These are phyloP conservation scores for Cataglyphis cursor DNA, from an alignment of 2,888 invertebrate species.

Conservation along the genomic window DNA sequence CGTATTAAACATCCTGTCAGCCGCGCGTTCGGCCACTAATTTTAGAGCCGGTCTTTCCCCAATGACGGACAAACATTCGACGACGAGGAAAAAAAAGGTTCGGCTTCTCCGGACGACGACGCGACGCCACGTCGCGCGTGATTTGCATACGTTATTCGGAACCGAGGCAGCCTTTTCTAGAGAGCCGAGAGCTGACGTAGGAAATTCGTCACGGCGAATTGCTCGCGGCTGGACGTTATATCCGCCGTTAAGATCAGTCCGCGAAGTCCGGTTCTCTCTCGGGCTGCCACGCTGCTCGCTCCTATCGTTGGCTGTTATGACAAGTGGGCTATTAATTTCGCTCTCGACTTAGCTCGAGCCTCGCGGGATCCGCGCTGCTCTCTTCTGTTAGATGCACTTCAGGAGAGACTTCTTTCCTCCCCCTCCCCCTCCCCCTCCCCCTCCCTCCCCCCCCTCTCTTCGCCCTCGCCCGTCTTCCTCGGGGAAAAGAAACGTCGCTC, in stretches of 20 bases:
- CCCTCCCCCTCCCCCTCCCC: background rate
- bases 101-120: conserved; percentile 31
- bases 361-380: conserved; percentile 51
- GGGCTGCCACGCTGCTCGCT: conserved; percentile 53
- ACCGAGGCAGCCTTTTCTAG: conserved; percentile 58
- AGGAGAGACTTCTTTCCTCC: conserved; percentile 26
- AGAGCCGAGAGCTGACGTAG: conserved; percentile 72
- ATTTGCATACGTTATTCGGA: conserved; percentile 77
- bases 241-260: conserved; percentile 65
- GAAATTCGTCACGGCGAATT: conserved; percentile 78
- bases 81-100: background rate
- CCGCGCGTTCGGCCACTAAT: background rate
- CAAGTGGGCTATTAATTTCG: conserved; percentile 76
- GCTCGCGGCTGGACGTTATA: conserved; percentile 68
- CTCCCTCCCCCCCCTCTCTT: background rate
- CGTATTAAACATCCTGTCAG: background rate
- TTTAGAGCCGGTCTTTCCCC: background rate
- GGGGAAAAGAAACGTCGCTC: conserved; percentile 42
- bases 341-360: conserved; percentile 64
- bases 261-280: conserved; percentile 66
- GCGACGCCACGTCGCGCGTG: conserved; percentile 43
- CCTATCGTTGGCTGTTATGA: conserved; percentile 76
- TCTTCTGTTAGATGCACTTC: conserved; percentile 38
- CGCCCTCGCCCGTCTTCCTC: background rate
- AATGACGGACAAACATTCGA: background rate